Evolutionary conservation across 2,113 vertebrate species (phyloP), one percentile per base, ranked within the genome.

Genomic region (Myiagra hebetior): DNA sequence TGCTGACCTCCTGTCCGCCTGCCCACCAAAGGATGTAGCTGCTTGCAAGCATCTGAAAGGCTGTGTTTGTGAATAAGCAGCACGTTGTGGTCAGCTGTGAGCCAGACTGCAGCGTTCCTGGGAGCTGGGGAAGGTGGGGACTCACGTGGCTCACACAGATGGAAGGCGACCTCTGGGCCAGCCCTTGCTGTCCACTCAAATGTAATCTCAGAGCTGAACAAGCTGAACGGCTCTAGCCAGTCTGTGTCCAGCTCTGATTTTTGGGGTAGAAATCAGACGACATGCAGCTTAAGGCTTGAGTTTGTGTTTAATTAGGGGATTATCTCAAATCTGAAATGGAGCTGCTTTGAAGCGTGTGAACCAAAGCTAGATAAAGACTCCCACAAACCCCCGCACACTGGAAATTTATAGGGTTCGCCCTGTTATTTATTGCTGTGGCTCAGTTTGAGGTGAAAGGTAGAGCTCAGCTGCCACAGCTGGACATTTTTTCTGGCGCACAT

Each of bases 291-390:
- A 94, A 56, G 49, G 83, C 79, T 72, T 24, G 80, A 69, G 76
- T 95, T 96, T 78, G 73, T 94, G 73, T 95, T 96, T 96, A 97
- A 96, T 97, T 87, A 95, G 95, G 64, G 94, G 95, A 94, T 96
- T 96, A 96, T 95, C 92, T 91, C 86, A 74, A 95, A 95, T 89
- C 91, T 95, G 93, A 94, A 96, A 95, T 75, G 86, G 92, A 95
- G 91, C 91, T 0, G 4, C 95, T 97, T 80, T 85, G 95, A 94
- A 97, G 95, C 37, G 49, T 96, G 92, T 97, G 93, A 97, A 96
- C 85, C 85, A 41, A 64, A 92, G 91, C 53, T 35, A 49, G 83
- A 94, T 82, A 93, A 91, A 86, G 77, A 39, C 88, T 95, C 93
- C 92, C 88, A 89, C 91, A 88, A 93, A 82, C 53, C 86, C 60